phyloP scores from a whole-genome alignment of 2,797 vertebrate genomes.

The Oreochromis mossambicus region DNA sequence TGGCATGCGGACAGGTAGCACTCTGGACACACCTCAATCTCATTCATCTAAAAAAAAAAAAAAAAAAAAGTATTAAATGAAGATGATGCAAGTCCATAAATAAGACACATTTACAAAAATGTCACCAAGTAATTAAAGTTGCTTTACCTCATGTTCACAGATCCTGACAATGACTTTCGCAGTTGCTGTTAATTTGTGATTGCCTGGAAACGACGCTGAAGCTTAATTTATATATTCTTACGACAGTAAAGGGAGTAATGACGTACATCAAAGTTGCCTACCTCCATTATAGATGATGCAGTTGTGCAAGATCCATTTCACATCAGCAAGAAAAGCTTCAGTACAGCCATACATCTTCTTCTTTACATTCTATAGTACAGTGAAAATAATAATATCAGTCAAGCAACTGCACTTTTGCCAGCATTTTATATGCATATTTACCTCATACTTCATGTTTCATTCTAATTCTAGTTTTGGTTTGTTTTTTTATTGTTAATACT shows the following conservation, averaged over 20 bases:
- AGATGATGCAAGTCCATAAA: neutral
- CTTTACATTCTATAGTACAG: slow-evolving; percentile 87
- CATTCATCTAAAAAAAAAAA: slow-evolving; percentile 88
- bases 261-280: slow-evolving; percentile 52
- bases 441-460: neutral
- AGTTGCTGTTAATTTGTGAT: slow-evolving; percentile 98
- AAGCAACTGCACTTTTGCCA: neutral
- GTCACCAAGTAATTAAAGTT: neutral
- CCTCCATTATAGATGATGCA: slow-evolving; percentile 99
- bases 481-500: neutral
- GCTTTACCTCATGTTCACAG: slow-evolving; percentile 95
- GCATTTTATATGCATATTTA: neutral
- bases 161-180: slow-evolving; percentile 99
- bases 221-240: neutral
- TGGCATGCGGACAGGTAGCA: slow-evolving; percentile 98
- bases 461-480: neutral
- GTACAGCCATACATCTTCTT: slow-evolving; percentile 99
- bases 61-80: neutral
- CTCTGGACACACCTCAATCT: slow-evolving; percentile 98
- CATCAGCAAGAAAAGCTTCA: slow-evolving; percentile 96
- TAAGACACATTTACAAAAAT: neutral
- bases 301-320: slow-evolving; percentile 99
- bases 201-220: slow-evolving; percentile 76
- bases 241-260: neutral
- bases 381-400: slow-evolving; percentile 1